These are phyloP conservation scores for Papilio polyxenes DNA, from an alignment of 1,140 invertebrate genomes.

Conservation along the genomic window DNA sequence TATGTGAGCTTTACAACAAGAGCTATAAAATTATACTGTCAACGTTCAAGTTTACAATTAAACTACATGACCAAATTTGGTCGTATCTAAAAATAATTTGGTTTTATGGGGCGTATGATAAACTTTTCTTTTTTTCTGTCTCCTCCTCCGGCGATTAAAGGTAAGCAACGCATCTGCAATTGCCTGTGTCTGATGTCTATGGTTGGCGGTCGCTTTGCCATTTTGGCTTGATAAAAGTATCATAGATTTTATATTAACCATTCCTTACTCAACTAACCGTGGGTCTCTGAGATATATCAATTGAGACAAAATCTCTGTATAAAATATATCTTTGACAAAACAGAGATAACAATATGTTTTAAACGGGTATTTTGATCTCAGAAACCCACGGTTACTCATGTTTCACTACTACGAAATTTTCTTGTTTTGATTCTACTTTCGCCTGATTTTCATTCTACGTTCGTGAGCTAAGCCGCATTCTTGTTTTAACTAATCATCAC, in stretches of 20 bases:
- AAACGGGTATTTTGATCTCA: too few species aligned
- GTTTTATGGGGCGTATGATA: slow-evolving; percentile 59
- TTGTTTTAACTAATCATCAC: slow-evolving; percentile 34
- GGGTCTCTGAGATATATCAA: too few species aligned
- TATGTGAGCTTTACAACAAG: slow-evolving; percentile 20
- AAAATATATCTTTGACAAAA: too few species aligned
- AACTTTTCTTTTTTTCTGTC: background rate
- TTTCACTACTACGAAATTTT: slow-evolving; percentile 15
- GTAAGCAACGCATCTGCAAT: too few species aligned
- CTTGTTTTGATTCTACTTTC: slow-evolving; percentile 13
- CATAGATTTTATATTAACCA: slow-evolving; percentile 2
- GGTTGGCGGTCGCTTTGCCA: too few species aligned
- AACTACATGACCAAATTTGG: slow-evolving; percentile 53
- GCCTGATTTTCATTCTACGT: slow-evolving; percentile 32
- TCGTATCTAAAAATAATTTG: slow-evolving; percentile 58
- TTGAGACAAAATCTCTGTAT: too few species aligned
- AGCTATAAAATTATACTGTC: slow-evolving; percentile 54
- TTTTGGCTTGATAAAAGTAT: too few species aligned
- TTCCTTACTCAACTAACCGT: background rate
- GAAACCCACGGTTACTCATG: too few species aligned
- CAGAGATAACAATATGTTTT: too few species aligned
- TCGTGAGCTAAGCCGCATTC: slow-evolving; percentile 32
- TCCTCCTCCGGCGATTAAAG: background rate
- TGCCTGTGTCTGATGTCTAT: too few species aligned
- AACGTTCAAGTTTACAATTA: slow-evolving; percentile 65